Evolutionary conservation across 1,140 invertebrate species (phyloP), one percentile per base, ranked within the genome.

Genomic region (Cylas formicarius): DNA sequence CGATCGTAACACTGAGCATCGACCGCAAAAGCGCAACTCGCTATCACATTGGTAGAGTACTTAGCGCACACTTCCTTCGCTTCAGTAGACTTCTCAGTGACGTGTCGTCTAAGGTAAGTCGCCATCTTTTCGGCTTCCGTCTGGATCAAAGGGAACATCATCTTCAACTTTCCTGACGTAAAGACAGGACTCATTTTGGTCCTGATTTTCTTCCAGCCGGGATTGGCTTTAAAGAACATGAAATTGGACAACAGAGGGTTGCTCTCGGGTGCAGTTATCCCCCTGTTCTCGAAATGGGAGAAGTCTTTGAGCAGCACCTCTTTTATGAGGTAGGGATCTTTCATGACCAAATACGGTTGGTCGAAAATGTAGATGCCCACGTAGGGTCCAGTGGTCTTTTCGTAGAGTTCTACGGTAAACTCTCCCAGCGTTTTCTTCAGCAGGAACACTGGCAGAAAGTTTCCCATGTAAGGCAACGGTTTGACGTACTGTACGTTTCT

Each of bases 241-340:
- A 48, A 44, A 27, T 51, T 44, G 0, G 35, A 19, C 11, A 33
- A 36, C 22, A 48, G 41, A 11, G 40, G 28, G 18, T 53, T 73
- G 32, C 69, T 60, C 2, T 68, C 57, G 38, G 68, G 68, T 3
- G 55, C 57, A 51, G 37, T 23, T 4, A 37, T 14, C 2, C 7
- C 18, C 8, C 67, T 61, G 46, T 76, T 72, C 9, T 65, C 55
- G 49, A 78, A 77, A 59, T 72, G 52, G 41, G 74, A 68, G 58
- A 74, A 76, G 56, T 78, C 73, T 52, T 69, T 65, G 11, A 75
- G 69, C 24, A 70, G 60, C 14, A 78, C 50, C 20, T 62, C 50
- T 58, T 73, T 76, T 2, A 77, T 68, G 13, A 78, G 48, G 3
- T 78, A 73, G 7, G 70, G 66, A 52, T 74, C 71, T 34, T 66